Evolutionary conservation across 2,888 invertebrate species (phyloP).

Genomic region (Catocala sponsa): DNA sequence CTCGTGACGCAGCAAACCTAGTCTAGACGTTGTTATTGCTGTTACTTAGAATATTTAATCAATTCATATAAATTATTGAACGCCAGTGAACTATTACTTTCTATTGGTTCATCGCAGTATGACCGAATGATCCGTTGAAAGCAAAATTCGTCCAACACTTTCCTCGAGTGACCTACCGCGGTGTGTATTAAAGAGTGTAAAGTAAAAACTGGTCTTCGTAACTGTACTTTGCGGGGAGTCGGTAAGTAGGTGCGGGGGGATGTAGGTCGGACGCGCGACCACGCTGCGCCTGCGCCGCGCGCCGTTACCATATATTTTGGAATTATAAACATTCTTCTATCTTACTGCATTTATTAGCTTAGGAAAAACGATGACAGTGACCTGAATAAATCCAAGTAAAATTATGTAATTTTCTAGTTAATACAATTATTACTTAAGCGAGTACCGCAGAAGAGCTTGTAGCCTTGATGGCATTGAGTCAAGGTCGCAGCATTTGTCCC

Average conservation of each 20-base stretch:
- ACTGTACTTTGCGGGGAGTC: conserved; percentile 71
- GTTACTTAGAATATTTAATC: conserved; percentile 31
- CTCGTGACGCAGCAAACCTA: conserved; percentile 25
- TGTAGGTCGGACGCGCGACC: conserved; percentile 71
- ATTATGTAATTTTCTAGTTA: conserved; percentile 49
- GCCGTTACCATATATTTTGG: conserved; percentile 25
- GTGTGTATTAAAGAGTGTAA: conserved; percentile 67
- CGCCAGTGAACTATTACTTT: conserved; percentile 77
- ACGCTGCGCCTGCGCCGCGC: conserved; percentile 35
- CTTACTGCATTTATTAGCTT: not conserved
- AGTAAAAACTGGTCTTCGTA: conserved; percentile 81
- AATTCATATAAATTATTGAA: conserved; percentile 58
- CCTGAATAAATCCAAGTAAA: conserved; percentile 23
- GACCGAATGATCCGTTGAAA: conserved; percentile 77
- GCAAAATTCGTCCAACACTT: conserved; percentile 86
- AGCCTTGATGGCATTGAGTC: conserved; percentile 69
- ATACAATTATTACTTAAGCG: conserved; percentile 52
- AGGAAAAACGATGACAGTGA: not conserved
- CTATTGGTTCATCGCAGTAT: conserved; percentile 69
- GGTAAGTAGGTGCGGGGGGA: conserved; percentile 55
- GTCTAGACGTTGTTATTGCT: conserved; percentile 38
- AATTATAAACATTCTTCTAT: not conserved
- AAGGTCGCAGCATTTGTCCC: conserved; percentile 64
- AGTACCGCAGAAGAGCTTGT: conserved; percentile 46
- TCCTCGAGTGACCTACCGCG: conserved; percentile 79